Base-by-base conservation (phyloP, 2,797 vertebrate genomes). In the Eulemur rubriventer region DNA sequence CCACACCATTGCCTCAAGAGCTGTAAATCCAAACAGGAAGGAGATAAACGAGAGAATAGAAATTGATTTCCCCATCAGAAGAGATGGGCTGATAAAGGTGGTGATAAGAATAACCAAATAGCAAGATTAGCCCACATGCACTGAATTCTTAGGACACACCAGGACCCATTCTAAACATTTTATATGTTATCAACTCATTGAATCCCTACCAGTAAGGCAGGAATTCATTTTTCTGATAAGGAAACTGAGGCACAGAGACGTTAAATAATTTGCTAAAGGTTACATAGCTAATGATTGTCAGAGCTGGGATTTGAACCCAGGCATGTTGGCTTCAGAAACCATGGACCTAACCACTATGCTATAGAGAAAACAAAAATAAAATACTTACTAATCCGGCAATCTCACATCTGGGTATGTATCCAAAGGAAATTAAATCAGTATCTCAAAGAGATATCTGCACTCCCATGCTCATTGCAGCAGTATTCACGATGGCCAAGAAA, bases 61-160 rank as follows among this genome's bases (percentile, higher is more conserved):
- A 90, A 85, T 55, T 46, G 55, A 92, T 88, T 96, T 95, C 87
- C 69, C 41, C 80, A 67, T 76, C 33, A 69, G 85, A 93, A 93
- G 38, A 89, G n/a, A 83, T 41, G 38, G 26, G 18, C 79, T 76
- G 46, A 50, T 59, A 41, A 70, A 94, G 3, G 41, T 17, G 26
- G 63, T 80, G 59, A 80, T 72, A 80, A 95, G 28, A 70, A 73
- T n/a, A 72, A 90, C 35, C 70, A 75, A 87, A 69, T 18, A 38
- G 41, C 50, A 48, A 48, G 46, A 50, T 57, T 6, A 65, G 46
- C 35, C 17, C 28, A 55, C 17, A 22, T 7, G 24, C 20, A 52
- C 18, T 63, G 70, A 89, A 86, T 55, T 52, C 59, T 75, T 59
- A 82, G 46, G 81, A 46, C 7, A 13, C 16, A 20, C 11, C 14